Evolutionary conservation across 1,140 invertebrate species (phyloP), one percentile per base, ranked within the genome.

Genomic region (Zophobas morio): DNA sequence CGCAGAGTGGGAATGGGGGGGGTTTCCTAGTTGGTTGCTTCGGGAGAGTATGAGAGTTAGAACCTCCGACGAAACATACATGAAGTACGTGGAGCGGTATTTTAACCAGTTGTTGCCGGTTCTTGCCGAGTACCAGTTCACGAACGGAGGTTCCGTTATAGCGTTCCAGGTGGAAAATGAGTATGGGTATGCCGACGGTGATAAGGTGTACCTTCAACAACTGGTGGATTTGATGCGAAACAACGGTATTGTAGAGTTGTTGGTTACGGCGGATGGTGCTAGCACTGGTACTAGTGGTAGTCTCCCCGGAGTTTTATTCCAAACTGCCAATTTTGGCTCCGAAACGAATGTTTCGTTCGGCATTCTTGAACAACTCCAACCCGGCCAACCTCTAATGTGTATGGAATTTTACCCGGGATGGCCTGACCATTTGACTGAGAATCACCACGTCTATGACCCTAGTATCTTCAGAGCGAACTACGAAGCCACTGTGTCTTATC

Each of bases 1-100:
- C 87, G 96, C 95, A 39, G 93, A 94, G 86, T 90, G 92, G 84
- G 93, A 94, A 75, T 88, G 87, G 71, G 86, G 87, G 39, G 63
- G 35, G 40, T 76, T 78, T 46, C 78, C 78, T 35, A 79, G 78
- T 63, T 79, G 78, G 78, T 60, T 79, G 3, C 42, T 79, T 32
- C 42, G 74, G 39, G 70, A 56, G 84, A 85, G 54, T 76, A 87
- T 57, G 80, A 85, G 20, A 81, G 88, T 83, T 90, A 89, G 88
- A 81, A 91, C 1, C 79, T 90, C 40, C 53, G 84, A 63, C 85
- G 88, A 56, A 8, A 84, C 81, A n/a, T 91, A 87, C 75, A 82
- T 88, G 77, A 80, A 85, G 36, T 84, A 87, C 49, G 88, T 89
- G 2, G 84, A 86, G 36, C 84, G 82, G 66, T 79, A 87, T 78